Evolutionary conservation across 2,797 vertebrate species (phyloP).

Genomic region (Catharus ustulatus): DNA sequence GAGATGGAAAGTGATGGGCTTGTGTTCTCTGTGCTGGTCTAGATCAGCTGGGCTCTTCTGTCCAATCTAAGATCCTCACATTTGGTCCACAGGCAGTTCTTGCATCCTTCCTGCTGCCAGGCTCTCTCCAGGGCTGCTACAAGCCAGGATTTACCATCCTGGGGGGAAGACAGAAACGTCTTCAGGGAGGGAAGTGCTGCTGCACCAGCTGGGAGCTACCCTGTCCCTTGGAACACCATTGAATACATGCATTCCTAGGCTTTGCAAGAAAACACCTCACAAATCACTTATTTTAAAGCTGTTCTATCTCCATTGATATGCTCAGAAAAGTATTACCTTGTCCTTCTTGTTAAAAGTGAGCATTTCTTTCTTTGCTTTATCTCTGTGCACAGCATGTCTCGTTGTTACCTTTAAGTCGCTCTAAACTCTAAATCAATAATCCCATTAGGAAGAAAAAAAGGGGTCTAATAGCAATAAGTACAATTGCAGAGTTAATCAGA

Average conservation of each 20-base stretch:
- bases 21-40: background rate
- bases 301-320: background rate
- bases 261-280: background rate
- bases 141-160: background rate
- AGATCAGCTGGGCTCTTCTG: background rate
- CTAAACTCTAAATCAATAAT: conserved; percentile 62
- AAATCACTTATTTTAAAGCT: background rate
- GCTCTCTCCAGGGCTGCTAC: background rate
- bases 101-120: background rate
- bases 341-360: background rate
- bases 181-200: background rate
- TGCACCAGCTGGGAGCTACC: background rate
- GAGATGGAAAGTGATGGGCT: background rate
- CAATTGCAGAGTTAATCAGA: conserved; percentile 63
- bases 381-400: background rate
- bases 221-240: background rate
- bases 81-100: too few species aligned
- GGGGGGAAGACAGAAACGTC: background rate
- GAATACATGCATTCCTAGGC: background rate
- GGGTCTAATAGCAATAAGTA: conserved; percentile 47
- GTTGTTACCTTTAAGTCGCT: background rate
- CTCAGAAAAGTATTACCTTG: background rate
- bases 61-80: background rate
- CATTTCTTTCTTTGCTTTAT: background rate
- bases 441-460: conserved; percentile 45